A percentile compares a stretch with the other conserved stretches of the same genome.
These are phyloP conservation scores for Melanostoma mellinum DNA, from an alignment of 2,888 invertebrate genomes.

Conservation along the genomic window DNA sequence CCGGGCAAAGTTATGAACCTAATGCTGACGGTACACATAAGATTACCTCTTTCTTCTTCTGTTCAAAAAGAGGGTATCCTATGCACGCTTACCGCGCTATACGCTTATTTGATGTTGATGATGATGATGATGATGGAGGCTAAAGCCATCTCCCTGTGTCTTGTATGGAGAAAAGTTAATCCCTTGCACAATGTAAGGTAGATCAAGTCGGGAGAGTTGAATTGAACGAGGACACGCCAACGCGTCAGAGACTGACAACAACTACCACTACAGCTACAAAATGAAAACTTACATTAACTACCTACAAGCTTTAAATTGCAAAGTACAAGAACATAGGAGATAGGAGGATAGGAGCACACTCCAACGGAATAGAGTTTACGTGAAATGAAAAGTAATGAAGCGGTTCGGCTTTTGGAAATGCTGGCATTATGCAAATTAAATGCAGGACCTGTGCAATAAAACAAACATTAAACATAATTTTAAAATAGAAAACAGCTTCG, in stretches of 20 bases:
- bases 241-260: neutral
- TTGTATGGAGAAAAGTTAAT: conserved; percentile 56
- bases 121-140: conserved; percentile 55
- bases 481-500: conserved; percentile 55
- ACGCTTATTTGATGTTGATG: conserved; percentile 37
- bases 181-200: conserved; percentile 37
- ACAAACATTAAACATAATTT: conserved; percentile 69
- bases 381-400: conserved; percentile 62
- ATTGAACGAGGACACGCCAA: conserved; percentile 15
- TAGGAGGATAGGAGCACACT: conserved; percentile 1
- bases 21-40: conserved; percentile 55
- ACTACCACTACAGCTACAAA: conserved; percentile 3
- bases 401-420: conserved; percentile 54
- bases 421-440: conserved; percentile 70
- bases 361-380: conserved; percentile 18
- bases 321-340: neutral
- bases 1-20: conserved; percentile 52
- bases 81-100: conserved; percentile 45
- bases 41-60: conserved; percentile 54
- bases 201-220: conserved; percentile 22
- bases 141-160: conserved; percentile 18
- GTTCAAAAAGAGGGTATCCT: conserved; percentile 10
- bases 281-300: conserved; percentile 28
- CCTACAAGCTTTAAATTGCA: conserved; percentile 23
- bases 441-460: conserved; percentile 70